Base-by-base conservation (phyloP, 2,113 vertebrate species). In the Eolophus roseicapilla region DNA sequence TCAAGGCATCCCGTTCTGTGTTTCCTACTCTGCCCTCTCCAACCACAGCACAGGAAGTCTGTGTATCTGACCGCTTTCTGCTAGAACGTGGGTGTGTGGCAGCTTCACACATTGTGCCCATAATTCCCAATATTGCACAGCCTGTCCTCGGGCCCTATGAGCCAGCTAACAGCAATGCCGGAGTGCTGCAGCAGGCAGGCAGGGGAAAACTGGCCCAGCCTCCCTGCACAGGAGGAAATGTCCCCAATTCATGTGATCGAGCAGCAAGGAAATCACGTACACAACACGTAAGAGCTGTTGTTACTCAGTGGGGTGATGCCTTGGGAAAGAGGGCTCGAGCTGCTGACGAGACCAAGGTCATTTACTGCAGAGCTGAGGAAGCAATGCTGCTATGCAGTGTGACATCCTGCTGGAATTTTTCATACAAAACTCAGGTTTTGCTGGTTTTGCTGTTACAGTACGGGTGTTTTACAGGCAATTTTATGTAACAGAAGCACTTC, bases 241-340 rank as follows among this genome's bases (percentile, higher is more conserved):
- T 46, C 28, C 39, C 44, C 33, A 2, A 0, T 6, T 15, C 25
- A 1, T 46, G 55, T 4, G 27, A 6, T 11, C 41, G 0, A 25
- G 31, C 49, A 2, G 46, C 71, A 1, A 20, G 18, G 50, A n/a
- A 21, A 17, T 27, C 52, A 1, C 59, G 9, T 0, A 2, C 0
- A 0, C 1, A 2, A 2, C 0, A 2, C 3, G 27, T 35, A 3
- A 6, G 24, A 2, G 29, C 5, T 18, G 0, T 0, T 15, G 31
- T 16, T 9, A 2, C 20, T 17, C 14, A 1, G 29, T 1, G 9
- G 27, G 27, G 4, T 10, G 50, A 14, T 7, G 23, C 29, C 53
- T 46, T 44, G 1, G 83, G 37, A 55, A 2, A 17, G 8, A 18
- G 41, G 19, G 37, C 41, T n/a, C 3, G 57, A n/a, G 53, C 2